These are phyloP conservation scores for Elysia chlorotica DNA, from an alignment of 1,140 invertebrate species.

Conservation along the genomic window DNA sequence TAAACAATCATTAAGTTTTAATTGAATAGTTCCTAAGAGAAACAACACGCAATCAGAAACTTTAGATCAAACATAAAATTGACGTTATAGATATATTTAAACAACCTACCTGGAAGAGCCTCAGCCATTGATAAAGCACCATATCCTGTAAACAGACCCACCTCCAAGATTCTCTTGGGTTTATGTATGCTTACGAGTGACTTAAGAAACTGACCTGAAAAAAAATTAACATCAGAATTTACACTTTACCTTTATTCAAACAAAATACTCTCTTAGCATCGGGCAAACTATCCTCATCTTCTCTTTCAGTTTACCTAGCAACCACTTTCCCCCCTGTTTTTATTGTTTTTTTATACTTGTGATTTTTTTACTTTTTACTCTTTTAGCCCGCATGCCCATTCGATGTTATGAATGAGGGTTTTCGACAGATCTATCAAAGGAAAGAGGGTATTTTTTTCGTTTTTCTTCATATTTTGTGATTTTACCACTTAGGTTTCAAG, in stretches of 20 bases:
- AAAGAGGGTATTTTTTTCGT: background rate
- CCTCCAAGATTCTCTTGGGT: constrained; percentile 37
- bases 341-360: background rate
- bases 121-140: constrained; percentile 40
- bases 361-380: background rate
- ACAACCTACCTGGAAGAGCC: background rate
- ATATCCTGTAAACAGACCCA: constrained; percentile 49
- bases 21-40: too few relatives aligned
- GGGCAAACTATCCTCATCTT: background rate
- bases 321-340: background rate
- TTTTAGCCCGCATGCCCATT: background rate
- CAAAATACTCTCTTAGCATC: background rate
- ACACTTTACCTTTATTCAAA: background rate
- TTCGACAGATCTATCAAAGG: background rate
- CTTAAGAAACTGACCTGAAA: constrained; percentile 36
- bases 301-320: background rate
- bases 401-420: background rate
- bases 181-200: constrained; percentile 35
- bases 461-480: background rate
- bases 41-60: too few relatives aligned
- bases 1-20: too few relatives aligned
- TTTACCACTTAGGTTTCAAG: background rate
- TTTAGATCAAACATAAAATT: too few relatives aligned
- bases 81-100: too few relatives aligned
- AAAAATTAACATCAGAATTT: background rate